A percentile compares a stretch with the other conserved stretches of the same genome.
These are phyloP conservation scores for Morus bassanus DNA, from an alignment of 2,797 vertebrate species.

Conservation along the genomic window DNA sequence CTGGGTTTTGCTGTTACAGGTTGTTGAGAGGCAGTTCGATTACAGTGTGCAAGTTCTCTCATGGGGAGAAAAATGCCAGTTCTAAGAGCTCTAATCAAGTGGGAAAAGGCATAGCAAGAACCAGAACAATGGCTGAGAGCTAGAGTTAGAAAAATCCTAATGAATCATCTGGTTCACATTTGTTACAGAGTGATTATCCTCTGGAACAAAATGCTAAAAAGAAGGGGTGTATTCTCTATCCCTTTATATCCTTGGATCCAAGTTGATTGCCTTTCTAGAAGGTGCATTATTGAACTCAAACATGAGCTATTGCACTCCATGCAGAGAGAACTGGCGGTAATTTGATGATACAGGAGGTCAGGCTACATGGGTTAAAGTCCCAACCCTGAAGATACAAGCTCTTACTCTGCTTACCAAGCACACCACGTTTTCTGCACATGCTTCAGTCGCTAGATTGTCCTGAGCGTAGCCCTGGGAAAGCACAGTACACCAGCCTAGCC, in stretches of 20 bases:
- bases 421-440: neutral
- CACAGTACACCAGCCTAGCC: neutral
- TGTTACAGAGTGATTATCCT: neutral
- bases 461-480: neutral
- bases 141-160: constrained; percentile 23
- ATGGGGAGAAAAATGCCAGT: constrained; percentile 22
- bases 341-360: neutral
- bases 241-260: neutral
- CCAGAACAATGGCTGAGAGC: constrained; percentile 9
- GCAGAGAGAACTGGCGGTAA: neutral
- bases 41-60: constrained; percentile 1
- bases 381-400: neutral
- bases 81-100: constrained; percentile 41
- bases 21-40: constrained; percentile 29
- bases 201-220: constrained; percentile 4
- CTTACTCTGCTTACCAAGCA: neutral
- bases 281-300: neutral
- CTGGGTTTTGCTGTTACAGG: constrained; percentile 12
- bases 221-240: neutral
- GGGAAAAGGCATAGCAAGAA: neutral
- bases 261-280: constrained; percentile 10
- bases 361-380: neutral
- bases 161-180: constrained; percentile 36
- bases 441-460: neutral
- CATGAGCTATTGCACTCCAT: neutral